These are phyloP conservation scores for Asarcornis scutulata DNA, from an alignment of 2,113 vertebrate genomes.

Conservation along the genomic window DNA sequence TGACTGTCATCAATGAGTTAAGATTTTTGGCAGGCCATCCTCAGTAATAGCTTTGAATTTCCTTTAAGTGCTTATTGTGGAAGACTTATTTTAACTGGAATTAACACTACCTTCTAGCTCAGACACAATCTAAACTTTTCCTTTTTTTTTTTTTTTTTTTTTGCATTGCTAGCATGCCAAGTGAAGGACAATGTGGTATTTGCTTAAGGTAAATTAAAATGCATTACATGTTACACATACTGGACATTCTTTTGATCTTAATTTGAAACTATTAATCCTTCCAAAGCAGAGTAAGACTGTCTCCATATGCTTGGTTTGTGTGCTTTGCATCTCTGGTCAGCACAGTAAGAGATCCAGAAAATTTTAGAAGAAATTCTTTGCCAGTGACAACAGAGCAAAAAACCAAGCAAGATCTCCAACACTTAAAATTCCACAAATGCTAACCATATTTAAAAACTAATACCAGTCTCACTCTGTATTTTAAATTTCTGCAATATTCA, in stretches of 20 bases:
- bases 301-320: background rate
- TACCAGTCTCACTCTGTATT: background rate
- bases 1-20: conserved; percentile 65
- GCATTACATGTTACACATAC: background rate
- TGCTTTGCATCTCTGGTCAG: background rate
- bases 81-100: conserved; percentile 58
- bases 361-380: background rate
- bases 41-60: conserved; percentile 65
- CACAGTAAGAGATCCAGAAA: background rate
- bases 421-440: conserved; percentile 24
- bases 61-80: conserved; percentile 46
- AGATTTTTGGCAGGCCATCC: conserved; percentile 60
- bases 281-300: background rate
- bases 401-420: background rate
- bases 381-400: conserved; percentile 1
- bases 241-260: background rate
- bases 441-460: conserved; percentile 7
- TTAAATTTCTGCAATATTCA: background rate
- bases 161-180: background rate
- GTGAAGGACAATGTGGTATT: background rate
- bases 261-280: background rate
- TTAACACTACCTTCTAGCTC: conserved; percentile 30
- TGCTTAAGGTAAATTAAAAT: background rate
- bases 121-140: conserved; percentile 22
- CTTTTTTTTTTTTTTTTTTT: background rate